Percentiles rank a stretch among this genome's conserved stretches.
phyloP scores from a whole-genome alignment of 2,888 invertebrate species.

The Aspidapion aeneum region DNA sequence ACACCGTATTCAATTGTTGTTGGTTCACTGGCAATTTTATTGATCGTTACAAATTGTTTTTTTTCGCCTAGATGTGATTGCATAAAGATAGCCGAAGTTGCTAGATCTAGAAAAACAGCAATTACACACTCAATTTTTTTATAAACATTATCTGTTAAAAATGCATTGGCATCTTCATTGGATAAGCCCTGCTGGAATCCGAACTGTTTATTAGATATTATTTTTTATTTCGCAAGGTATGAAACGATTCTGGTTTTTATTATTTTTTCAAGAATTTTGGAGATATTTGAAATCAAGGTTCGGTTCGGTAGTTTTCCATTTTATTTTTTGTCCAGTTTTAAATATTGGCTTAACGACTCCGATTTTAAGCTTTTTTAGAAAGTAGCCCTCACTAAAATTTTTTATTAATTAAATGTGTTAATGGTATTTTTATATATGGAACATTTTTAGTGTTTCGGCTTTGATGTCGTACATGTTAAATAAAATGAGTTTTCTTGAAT shows the following conservation, averaged over 20 bases:
- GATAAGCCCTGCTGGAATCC: background rate
- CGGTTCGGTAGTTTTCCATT: background rate
- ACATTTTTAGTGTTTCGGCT: too few species aligned
- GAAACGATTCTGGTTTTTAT: background rate
- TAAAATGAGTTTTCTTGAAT: background rate
- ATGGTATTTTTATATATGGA: too few species aligned
- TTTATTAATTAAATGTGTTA: too few species aligned
- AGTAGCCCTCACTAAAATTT: too few species aligned
- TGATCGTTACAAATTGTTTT: background rate
- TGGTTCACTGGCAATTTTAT: background rate
- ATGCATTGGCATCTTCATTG: background rate
- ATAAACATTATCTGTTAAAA: too few species aligned
- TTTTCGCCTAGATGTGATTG: background rate
- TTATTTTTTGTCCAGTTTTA: background rate
- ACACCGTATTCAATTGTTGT: too few species aligned
- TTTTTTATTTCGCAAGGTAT: background rate
- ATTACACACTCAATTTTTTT: background rate
- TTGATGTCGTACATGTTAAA: background rate
- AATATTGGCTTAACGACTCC: background rate
- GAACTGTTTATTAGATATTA: slow-evolving; percentile 7
- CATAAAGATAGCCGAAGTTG: background rate
- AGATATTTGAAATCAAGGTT: background rate
- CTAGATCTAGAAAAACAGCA: background rate
- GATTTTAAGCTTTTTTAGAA: background rate
- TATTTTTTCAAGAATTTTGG: slow-evolving; percentile 2